phyloP scores from a whole-genome alignment of 2,888 invertebrate species.

The Pseudococcus jackbeardsleyi region DNA sequence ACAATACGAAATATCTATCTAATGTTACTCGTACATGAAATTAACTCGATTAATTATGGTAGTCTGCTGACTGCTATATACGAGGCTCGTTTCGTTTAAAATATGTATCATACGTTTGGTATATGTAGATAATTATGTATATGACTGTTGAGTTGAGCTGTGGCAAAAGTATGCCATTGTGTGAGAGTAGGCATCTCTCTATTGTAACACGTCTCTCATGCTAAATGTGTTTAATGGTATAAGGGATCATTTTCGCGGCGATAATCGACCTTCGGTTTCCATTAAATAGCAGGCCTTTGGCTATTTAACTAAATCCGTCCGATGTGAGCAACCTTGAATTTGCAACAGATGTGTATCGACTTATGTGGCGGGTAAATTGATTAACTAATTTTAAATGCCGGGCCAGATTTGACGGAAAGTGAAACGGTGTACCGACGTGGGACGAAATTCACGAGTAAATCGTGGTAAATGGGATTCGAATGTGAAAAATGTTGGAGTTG shows the following conservation, averaged over 20 bases:
- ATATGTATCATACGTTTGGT: not conserved
- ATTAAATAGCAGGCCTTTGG: conserved; percentile 4
- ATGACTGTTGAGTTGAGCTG: not conserved
- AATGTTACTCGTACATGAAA: conserved; percentile 15
- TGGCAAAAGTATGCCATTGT: conserved; percentile 15
- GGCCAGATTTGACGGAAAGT: not conserved
- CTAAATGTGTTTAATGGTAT: not conserved
- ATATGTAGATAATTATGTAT: not conserved
- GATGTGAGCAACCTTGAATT: not conserved
- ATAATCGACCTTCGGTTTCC: conserved; percentile 20
- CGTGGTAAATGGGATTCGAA: too few relatives aligned
- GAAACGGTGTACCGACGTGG: not conserved
- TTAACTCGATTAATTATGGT: conserved; percentile 39
- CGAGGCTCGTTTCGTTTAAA: conserved; percentile 6
- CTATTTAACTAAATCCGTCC: not conserved
- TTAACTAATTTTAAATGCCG: not conserved
- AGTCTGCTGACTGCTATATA: not conserved
- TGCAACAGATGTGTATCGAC: conserved; percentile 3
- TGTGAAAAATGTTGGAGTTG: too few relatives aligned
- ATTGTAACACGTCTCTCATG: conserved; percentile 9
- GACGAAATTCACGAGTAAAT: not conserved
- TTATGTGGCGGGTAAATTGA: not conserved
- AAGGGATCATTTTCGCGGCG: not conserved
- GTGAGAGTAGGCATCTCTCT: not conserved
- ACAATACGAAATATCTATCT: not conserved